Conservation (phyloP, 1,140 invertebrate species). For the Zophobas morio region DNA sequence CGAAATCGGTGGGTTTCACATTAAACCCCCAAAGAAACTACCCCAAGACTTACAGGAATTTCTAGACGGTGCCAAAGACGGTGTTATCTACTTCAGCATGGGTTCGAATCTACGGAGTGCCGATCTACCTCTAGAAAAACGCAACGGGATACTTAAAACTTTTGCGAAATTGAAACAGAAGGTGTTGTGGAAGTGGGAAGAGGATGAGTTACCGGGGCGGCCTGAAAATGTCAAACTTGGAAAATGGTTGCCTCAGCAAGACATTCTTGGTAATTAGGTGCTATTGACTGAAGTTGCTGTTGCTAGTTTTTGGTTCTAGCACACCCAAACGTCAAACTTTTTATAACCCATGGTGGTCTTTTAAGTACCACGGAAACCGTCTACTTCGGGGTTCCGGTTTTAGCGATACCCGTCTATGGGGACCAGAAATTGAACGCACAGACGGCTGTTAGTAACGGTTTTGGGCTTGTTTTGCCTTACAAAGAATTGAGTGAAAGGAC, state of each 20-base stretch:
- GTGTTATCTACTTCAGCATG: conserved; percentile 75
- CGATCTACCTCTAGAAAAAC: neutral
- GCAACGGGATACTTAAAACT: conserved; percentile 67
- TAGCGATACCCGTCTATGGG: conserved; percentile 66
- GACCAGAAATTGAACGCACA: conserved; percentile 63
- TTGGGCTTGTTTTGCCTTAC: neutral
- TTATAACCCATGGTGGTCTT: conserved; percentile 61
- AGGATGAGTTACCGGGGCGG: conserved; percentile 67
- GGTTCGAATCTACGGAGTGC: conserved; percentile 73
- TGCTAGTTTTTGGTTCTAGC: conserved; percentile 44
- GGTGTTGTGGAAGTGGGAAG: conserved; percentile 14
- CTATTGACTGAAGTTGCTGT: neutral
- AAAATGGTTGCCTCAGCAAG: conserved; percentile 76
- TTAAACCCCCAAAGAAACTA: conserved; percentile 62
- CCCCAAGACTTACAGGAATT: conserved; percentile 67
- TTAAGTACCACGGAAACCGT: conserved; percentile 67
- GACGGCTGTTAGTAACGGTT: conserved; percentile 51
- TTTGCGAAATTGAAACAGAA: conserved; percentile 64
- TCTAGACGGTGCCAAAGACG: conserved; percentile 70
- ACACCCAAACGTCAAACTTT: conserved; percentile 58
- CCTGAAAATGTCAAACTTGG: conserved; percentile 69
- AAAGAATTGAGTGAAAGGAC: too few relatives aligned
- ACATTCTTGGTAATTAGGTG: conserved; percentile 70
- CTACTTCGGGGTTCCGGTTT: conserved; percentile 69
- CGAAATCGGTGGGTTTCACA: conserved; percentile 70